Percentiles rank a stretch among this genome's conserved stretches.
Evolutionary conservation across 30 jellyfish, hydroid and myxozoan species (phyloP).

Genomic region (Aurelia coerulea): DNA sequence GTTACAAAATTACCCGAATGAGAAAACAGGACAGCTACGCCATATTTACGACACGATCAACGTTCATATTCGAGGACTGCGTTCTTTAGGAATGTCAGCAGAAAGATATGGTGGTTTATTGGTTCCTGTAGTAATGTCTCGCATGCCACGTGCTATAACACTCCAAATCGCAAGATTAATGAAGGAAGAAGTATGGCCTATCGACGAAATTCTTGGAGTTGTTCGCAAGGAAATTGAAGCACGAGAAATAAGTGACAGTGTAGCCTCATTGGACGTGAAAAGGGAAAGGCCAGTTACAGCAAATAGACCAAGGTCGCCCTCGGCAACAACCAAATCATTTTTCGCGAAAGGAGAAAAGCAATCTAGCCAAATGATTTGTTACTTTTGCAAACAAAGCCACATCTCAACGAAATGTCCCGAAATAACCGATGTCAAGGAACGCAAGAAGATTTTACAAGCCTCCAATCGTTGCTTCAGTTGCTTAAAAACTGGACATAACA

Average conservation of each 20-base stretch:
- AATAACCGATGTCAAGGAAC: background rate
- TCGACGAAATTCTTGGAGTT: constrained; percentile 14
- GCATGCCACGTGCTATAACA: constrained; percentile 32
- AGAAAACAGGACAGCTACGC: constrained; percentile 13
- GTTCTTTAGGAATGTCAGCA: constrained; percentile 43
- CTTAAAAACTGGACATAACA: constrained; percentile 17
- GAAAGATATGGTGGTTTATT: constrained; percentile 64
- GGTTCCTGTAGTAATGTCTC: constrained; percentile 52
- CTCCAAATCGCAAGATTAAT: constrained; percentile 13
- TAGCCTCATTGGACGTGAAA: background rate
- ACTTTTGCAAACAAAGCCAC: constrained; percentile 30
- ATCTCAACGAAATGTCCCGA: constrained; percentile 13
- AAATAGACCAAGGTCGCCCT: constrained; percentile 2
- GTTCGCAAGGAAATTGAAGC: constrained; percentile 13
- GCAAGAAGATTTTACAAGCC: background rate
- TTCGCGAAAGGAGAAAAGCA: constrained; percentile 11
- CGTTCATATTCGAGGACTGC: constrained; percentile 62
- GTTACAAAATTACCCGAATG: constrained; percentile 14
- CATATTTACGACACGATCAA: constrained; percentile 45
- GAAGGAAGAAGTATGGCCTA: constrained; percentile 22
- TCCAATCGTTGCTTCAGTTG: constrained; percentile 33
- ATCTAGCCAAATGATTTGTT: constrained; percentile 6
- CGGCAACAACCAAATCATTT: constrained; percentile 47
- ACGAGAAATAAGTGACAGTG: constrained; percentile 7
- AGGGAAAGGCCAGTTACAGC: background rate